Evolutionary conservation across 2,113 vertebrate genomes (phyloP).

Genomic region (human): GRCh38 chr9:16652001-16652500

Average conservation of each 20-base stretch:
- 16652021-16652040: neutral
- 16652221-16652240: neutral
- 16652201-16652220: constrained; percentile 41
- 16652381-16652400: constrained; percentile 8
- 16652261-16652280: neutral
- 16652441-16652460: neutral
- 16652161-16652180: neutral
- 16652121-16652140: neutral
- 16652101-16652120: neutral
- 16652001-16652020: neutral
- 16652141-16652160: constrained; percentile 17
- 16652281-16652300: neutral
- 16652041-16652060: constrained; percentile 4
- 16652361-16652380: neutral
- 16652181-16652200: constrained; percentile 7
- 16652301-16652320: constrained; percentile 34
- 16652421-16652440: neutral
- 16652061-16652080: neutral
- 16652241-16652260: neutral
- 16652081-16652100: constrained; percentile 18
- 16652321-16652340: neutral
- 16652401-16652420: neutral
- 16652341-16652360: constrained; percentile 21
- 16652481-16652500: neutral
- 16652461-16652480: neutral